These are phyloP conservation scores for Pelobates fuscus DNA, from an alignment of 2,113 vertebrate genomes.

Conservation along the genomic window DNA sequence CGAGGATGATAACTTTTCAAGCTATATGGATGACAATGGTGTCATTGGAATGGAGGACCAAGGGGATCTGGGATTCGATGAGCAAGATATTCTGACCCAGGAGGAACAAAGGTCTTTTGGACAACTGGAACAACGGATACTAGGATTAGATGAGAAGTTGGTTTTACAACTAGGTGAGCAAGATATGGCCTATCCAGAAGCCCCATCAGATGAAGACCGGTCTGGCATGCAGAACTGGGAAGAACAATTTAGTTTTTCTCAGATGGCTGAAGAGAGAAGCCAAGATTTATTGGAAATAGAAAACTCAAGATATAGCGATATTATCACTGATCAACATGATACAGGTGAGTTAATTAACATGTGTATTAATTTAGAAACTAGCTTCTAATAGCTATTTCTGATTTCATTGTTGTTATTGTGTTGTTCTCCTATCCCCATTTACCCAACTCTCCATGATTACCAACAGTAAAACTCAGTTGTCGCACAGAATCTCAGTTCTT, in stretches of 20 bases:
- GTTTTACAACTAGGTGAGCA: constrained; percentile 5
- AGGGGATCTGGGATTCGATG: constrained; percentile 54
- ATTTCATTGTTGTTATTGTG: not conserved
- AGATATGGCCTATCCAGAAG: not conserved
- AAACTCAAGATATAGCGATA: not conserved
- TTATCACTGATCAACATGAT: not conserved
- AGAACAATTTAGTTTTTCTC: constrained; percentile 15
- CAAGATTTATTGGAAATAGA: constrained; percentile 45
- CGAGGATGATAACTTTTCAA: constrained; percentile 56
- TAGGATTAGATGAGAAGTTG: constrained; percentile 50
- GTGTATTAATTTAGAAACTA: not conserved
- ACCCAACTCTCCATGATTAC: not conserved
- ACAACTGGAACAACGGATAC: constrained; percentile 72
- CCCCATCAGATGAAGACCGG: constrained; percentile 42
- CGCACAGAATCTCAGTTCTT: not conserved
- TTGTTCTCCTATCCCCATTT: too few species aligned
- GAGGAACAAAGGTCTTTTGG: not conserved
- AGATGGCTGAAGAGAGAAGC: constrained; percentile 48
- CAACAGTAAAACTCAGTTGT: not conserved
- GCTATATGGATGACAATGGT: constrained; percentile 71
- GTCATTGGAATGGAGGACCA: constrained; percentile 64
- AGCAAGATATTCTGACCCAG: constrained; percentile 70
- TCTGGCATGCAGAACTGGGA: constrained; percentile 47
- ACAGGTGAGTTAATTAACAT: constrained; percentile 24
- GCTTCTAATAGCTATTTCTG: not conserved